Percentiles rank a stretch among this genome's conserved stretches.
phyloP scores from a whole-genome alignment of 1,140 invertebrate species.

The Anastrepha ludens region DNA sequence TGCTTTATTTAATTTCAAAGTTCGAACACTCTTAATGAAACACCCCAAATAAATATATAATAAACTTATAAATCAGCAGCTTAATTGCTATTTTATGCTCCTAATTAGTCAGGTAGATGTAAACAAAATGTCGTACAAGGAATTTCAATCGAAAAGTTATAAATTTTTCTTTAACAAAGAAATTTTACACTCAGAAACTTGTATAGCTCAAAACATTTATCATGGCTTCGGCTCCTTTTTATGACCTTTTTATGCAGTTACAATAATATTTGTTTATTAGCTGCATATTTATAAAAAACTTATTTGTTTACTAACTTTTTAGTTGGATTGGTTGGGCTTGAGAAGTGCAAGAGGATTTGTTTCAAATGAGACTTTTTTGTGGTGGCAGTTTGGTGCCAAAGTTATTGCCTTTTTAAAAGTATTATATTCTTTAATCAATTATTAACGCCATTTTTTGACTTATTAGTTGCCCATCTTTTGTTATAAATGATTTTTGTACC shows the following conservation, averaged over 20 bases:
- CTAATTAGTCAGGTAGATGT: background rate
- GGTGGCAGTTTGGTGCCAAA: background rate
- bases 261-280: background rate
- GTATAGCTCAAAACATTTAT: background rate
- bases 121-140: background rate
- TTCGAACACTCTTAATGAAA: no score
- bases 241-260: background rate
- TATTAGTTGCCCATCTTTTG: no score
- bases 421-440: background rate
- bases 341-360: background rate
- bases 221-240: no score
- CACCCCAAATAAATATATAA: no score
- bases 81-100: slow-evolving; percentile 6
- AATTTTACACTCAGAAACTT: background rate
- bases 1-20: no score
- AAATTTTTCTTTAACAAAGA: background rate
- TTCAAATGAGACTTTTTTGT: background rate
- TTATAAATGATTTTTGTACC: no score
- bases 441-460: background rate
- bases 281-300: background rate
- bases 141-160: background rate
- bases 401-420: background rate
- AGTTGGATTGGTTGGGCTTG: background rate
- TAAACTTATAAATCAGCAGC: background rate
- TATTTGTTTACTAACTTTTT: background rate